Percentiles rank a stretch among this genome's conserved stretches.
These are phyloP conservation scores for Chlorodrepanis virens DNA, from an alignment of 2,113 vertebrate species.

Conservation along the genomic window DNA sequence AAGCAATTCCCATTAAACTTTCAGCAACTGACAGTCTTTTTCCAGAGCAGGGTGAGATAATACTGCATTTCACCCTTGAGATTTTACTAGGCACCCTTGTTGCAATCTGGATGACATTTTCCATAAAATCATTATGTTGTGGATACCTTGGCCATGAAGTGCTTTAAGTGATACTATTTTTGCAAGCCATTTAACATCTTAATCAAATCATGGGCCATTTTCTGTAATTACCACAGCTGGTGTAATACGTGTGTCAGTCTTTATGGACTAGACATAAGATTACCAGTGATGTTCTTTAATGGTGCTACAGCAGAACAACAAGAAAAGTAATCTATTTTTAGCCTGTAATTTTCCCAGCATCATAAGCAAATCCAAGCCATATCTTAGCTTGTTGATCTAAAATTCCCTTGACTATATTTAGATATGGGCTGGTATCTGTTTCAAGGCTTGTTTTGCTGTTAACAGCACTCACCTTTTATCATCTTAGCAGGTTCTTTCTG, in stretches of 20 bases:
- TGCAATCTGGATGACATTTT: neutral
- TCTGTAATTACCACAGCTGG: constrained; percentile 17
- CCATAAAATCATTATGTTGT: neutral
- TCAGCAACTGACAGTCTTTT: neutral
- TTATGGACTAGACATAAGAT: neutral
- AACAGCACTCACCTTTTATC: neutral
- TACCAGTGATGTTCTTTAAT: neutral
- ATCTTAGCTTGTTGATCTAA: constrained; percentile 1
- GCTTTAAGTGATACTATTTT: neutral
- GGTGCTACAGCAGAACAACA: neutral
- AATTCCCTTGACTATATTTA: neutral
- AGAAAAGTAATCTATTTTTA: constrained; percentile 15
- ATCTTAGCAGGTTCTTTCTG: neutral
- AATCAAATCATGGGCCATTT: constrained; percentile 31
- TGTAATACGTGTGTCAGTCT: neutral
- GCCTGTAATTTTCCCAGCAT: constrained; percentile 1
- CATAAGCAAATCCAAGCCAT: neutral
- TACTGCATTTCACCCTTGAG: neutral
- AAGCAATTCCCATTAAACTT: neutral
- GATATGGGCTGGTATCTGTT: neutral
- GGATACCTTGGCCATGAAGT: neutral
- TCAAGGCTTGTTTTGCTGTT: neutral
- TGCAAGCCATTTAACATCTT: neutral
- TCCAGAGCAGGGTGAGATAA: neutral
- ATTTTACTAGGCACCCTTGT: neutral